Evolutionary conservation across 2,113 vertebrate genomes (phyloP).

Genomic region (Salminus brasiliensis): DNA sequence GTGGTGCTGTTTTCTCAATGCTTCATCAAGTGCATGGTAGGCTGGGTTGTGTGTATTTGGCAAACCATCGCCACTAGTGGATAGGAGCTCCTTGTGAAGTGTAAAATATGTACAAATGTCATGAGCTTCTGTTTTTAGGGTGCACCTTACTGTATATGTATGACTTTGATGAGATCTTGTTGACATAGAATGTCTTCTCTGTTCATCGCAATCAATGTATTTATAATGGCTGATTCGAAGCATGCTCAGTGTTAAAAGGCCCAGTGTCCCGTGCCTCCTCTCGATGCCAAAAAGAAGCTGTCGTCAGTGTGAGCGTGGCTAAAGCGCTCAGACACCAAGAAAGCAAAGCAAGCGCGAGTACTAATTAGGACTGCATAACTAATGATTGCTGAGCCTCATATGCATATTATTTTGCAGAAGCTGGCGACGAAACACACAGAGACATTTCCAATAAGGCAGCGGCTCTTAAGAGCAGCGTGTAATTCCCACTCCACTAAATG

Average conservation of each 20-base stretch:
- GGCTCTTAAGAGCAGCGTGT: slow-evolving; percentile 26
- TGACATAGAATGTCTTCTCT: too few species aligned
- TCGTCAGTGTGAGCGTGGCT: slow-evolving; percentile 12
- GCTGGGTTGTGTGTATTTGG: too few species aligned
- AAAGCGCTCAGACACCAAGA: slow-evolving; percentile 36
- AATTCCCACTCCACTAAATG: slow-evolving; percentile 45
- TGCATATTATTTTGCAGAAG: slow-evolving; percentile 41
- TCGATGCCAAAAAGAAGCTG: not conserved
- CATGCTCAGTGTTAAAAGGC: not conserved
- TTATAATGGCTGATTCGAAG: too few species aligned
- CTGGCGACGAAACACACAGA: not conserved
- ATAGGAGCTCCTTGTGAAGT: too few species aligned
- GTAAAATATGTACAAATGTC: too few species aligned
- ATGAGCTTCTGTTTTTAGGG: too few species aligned
- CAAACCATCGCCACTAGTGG: too few species aligned
- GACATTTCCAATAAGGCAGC: slow-evolving; percentile 42
- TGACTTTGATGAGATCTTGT: too few species aligned
- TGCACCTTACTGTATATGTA: too few species aligned
- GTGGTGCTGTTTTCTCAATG: too few species aligned
- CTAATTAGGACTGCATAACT: slow-evolving; percentile 48
- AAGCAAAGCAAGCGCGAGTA: slow-evolving; percentile 4
- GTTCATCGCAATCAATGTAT: too few species aligned
- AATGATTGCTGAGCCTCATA: slow-evolving; percentile 48
- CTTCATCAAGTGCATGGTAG: too few species aligned
- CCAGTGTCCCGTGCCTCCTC: not conserved